A percentile compares a stretch with the other conserved stretches of the same genome.
phyloP scores from a whole-genome alignment of 2,113 vertebrate species.

The Lophura nycthemera region DNA sequence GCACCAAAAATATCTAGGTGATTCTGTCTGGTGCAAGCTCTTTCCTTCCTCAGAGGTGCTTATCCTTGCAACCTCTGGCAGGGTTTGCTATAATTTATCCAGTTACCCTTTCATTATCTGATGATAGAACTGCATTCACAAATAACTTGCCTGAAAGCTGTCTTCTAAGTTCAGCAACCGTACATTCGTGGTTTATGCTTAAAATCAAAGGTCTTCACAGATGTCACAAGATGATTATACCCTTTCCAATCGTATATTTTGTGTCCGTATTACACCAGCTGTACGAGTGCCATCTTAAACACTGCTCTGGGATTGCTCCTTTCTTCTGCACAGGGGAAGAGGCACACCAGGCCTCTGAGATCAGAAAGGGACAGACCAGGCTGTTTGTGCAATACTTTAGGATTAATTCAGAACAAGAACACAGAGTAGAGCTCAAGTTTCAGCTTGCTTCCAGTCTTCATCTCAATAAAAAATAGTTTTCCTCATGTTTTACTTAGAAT shows the following conservation, averaged over 20 bases:
- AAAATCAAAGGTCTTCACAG: not conserved
- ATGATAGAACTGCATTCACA: not conserved
- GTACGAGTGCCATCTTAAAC: not conserved
- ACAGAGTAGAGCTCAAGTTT: not conserved
- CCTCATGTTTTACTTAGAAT: not conserved
- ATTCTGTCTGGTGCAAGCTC: not conserved
- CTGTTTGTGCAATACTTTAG: not conserved
- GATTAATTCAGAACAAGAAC: not conserved
- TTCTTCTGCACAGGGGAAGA: not conserved
- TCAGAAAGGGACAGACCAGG: not conserved
- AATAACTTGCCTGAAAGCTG: constrained; percentile 19
- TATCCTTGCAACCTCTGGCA: not conserved
- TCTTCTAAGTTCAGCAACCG: not conserved
- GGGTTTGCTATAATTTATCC: not conserved
- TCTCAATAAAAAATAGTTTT: not conserved
- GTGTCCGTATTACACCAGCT: not conserved
- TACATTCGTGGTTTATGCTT: not conserved
- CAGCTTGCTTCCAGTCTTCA: not conserved
- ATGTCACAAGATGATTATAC: not conserved
- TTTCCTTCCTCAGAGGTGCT: not conserved
- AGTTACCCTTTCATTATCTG: not conserved
- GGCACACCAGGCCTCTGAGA: not conserved
- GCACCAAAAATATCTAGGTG: not conserved
- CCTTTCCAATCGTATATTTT: not conserved
- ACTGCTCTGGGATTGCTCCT: not conserved